Conservation (phyloP, 2,888 invertebrate genomes). For the Tenthredo distinguenda region DNA sequence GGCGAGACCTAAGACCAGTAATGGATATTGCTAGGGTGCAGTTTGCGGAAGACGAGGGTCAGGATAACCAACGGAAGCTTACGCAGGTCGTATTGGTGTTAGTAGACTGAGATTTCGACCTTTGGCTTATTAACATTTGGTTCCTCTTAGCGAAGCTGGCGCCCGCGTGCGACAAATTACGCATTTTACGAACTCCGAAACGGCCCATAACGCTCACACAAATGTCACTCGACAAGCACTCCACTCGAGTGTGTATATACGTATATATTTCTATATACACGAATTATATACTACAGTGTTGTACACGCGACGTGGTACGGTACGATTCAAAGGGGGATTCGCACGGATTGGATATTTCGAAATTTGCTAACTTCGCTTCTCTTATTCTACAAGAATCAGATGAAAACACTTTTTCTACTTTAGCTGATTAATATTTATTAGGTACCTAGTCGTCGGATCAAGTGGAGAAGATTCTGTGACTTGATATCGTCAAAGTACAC, state of each 20-base stretch:
- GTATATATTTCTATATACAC: slow-evolving; percentile 39
- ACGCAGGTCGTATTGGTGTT: slow-evolving; percentile 24
- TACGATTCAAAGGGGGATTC: background rate
- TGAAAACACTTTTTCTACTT: background rate
- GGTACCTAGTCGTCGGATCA: background rate
- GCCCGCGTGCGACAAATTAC: slow-evolving; percentile 61
- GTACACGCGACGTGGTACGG: background rate
- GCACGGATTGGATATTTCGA: background rate
- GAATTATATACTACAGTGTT: background rate
- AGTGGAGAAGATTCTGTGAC: slow-evolving; percentile 22
- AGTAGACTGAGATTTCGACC: slow-evolving; percentile 57
- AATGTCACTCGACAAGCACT: slow-evolving; percentile 64
- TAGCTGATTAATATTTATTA: background rate
- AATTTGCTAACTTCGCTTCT: background rate
- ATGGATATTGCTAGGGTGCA: slow-evolving; percentile 52
- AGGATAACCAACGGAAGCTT: slow-evolving; percentile 33
- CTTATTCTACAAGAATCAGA: background rate
- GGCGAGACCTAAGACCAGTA: slow-evolving; percentile 32
- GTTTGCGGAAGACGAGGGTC: slow-evolving; percentile 51
- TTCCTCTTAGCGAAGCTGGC: slow-evolving; percentile 57
- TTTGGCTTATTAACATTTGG: slow-evolving; percentile 66
- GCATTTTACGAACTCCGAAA: slow-evolving; percentile 65
- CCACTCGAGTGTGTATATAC: slow-evolving; percentile 52
- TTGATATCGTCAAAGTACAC: background rate
- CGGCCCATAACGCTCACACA: slow-evolving; percentile 60